These are phyloP conservation scores for Luperina nickerlii DNA, from an alignment of 2,888 invertebrate genomes.

Conservation along the genomic window DNA sequence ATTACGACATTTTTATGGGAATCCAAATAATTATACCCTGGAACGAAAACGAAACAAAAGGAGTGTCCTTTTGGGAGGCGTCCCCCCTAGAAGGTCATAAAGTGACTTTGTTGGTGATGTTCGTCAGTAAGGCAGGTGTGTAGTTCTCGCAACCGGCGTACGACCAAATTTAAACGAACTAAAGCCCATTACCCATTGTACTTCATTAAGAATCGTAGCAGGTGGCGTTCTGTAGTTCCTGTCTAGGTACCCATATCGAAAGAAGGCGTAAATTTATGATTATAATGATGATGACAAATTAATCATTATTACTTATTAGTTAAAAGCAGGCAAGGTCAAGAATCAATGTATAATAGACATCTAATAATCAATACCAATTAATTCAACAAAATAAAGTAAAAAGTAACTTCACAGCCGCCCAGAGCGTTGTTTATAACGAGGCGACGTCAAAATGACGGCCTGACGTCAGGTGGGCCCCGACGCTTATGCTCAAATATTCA, in stretches of 20 bases:
- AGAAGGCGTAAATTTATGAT: not conserved
- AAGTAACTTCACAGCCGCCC: not conserved
- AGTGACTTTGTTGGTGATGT: not conserved
- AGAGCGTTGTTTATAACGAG: slow-evolving; percentile 44
- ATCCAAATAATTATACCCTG: not conserved
- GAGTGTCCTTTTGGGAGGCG: not conserved
- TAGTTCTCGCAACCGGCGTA: not conserved
- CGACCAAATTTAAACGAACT: not conserved
- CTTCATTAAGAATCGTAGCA: not conserved
- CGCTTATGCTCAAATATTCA: slow-evolving; percentile 57
- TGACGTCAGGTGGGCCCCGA: slow-evolving; percentile 55
- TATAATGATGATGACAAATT: not conserved
- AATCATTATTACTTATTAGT: not conserved
- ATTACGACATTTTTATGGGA: no score
- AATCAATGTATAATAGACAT: not conserved
- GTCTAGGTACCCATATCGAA: not conserved
- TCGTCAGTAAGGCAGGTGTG: not conserved
- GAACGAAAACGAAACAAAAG: no score
- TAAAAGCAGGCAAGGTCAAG: not conserved
- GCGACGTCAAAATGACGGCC: slow-evolving; percentile 63
- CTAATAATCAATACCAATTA: not conserved
- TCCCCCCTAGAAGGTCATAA: not conserved
- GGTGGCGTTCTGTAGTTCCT: not conserved
- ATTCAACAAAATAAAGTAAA: slow-evolving; percentile 4
- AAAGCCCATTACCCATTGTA: not conserved